Evolutionary conservation across 2,113 vertebrate species (phyloP).

Genomic region (Apteryx owenii): DNA sequence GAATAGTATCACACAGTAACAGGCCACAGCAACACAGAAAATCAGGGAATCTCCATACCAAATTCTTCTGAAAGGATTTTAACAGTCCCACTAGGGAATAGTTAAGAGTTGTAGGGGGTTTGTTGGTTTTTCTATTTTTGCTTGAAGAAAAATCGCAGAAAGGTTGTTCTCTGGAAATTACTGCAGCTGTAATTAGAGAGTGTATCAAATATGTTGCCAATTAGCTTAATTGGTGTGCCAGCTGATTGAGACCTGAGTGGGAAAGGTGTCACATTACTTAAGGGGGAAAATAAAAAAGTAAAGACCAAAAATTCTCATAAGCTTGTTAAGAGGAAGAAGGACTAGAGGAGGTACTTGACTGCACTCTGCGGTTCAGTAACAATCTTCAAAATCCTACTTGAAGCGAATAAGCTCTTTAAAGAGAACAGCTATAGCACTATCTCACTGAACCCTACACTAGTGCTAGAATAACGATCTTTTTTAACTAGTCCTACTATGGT

Average conservation of each 20-base stretch:
- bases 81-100: background rate
- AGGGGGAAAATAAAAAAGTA: background rate
- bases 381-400: background rate
- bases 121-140: background rate
- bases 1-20: no score
- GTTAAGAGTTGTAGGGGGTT: fast-evolving
- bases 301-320: background rate
- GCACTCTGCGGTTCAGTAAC: background rate
- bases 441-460: background rate
- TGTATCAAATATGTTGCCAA: background rate
- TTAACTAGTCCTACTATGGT: background rate
- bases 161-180: background rate
- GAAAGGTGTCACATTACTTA: background rate
- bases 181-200: constrained; percentile 45
- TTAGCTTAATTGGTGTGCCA: constrained; percentile 14
- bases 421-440: background rate
- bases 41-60: background rate
- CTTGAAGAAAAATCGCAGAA: background rate
- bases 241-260: background rate
- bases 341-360: background rate
- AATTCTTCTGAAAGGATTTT: background rate
- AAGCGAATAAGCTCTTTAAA: background rate
- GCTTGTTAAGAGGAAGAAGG: background rate
- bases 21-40: background rate
- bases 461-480: background rate